These are phyloP conservation scores for Pelmatolapia mariae DNA, from an alignment of 2,113 vertebrate genomes.

Conservation along the genomic window DNA sequence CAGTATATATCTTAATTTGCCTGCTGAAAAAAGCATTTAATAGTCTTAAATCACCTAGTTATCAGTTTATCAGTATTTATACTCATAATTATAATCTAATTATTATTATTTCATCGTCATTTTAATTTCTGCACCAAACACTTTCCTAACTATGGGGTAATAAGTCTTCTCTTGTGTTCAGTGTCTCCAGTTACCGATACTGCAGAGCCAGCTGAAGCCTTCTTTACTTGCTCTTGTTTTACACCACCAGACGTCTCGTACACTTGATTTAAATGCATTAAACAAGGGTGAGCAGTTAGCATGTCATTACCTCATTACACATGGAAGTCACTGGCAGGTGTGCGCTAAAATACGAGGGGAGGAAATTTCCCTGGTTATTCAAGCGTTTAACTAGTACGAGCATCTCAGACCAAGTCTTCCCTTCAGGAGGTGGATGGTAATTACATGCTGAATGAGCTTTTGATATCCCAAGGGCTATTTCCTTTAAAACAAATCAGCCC, in stretches of 20 bases:
- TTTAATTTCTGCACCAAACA: background rate
- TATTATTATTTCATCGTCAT: background rate
- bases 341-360: background rate
- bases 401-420: conserved; percentile 16
- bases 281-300: background rate
- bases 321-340: background rate
- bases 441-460: conserved; percentile 43
- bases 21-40: background rate
- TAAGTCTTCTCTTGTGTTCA: background rate
- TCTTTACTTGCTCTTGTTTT: background rate
- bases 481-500: conserved; percentile 6
- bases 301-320: background rate
- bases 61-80: background rate
- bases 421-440: conserved; percentile 38
- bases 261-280: background rate
- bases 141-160: fast-evolving
- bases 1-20: background rate
- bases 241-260: background rate
- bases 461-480: background rate
- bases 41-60: background rate
- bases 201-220: background rate
- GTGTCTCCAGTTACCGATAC: background rate
- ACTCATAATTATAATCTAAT: background rate
- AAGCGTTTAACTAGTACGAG: conserved; percentile 22
- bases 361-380: background rate